Evolutionary conservation across 2,113 vertebrate species (phyloP).

Genomic region (Chinchilla lanigera): DNA sequence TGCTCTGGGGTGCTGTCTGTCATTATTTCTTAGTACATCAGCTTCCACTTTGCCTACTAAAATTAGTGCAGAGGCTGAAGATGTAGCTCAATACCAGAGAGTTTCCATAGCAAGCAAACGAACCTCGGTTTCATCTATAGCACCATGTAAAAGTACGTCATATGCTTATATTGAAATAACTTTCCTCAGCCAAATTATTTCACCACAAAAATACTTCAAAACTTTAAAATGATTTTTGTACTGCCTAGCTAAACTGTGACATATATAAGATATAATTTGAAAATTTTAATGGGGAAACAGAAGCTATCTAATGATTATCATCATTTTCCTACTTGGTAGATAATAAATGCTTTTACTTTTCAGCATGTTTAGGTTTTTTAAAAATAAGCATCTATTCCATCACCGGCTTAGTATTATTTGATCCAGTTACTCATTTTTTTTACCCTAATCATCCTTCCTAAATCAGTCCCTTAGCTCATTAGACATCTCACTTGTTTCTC

Average conservation of each 20-base stretch:
- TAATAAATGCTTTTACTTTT: slow-evolving; percentile 33
- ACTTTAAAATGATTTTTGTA: not conserved
- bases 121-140: not conserved
- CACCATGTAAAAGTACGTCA: not conserved
- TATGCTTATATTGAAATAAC: slow-evolving; percentile 1
- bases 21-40: not conserved
- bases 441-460: slow-evolving; percentile 29
- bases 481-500: slow-evolving; percentile 43
- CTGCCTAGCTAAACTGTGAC: not conserved
- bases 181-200: not conserved
- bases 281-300: not conserved
- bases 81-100: not conserved
- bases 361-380: not conserved
- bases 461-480: slow-evolving; percentile 36
- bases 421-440: slow-evolving; percentile 22
- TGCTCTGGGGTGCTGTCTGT: not conserved
- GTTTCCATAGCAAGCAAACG: not conserved
- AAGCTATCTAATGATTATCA: not conserved
- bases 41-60: not conserved
- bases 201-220: not conserved
- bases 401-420: not conserved
- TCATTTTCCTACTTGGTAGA: not conserved
- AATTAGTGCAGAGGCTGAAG: not conserved
- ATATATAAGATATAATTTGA: not conserved
- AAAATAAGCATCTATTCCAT: not conserved